phyloP scores from a whole-genome alignment of 2,888 invertebrate genomes.

The Lottia gigantea region DNA sequence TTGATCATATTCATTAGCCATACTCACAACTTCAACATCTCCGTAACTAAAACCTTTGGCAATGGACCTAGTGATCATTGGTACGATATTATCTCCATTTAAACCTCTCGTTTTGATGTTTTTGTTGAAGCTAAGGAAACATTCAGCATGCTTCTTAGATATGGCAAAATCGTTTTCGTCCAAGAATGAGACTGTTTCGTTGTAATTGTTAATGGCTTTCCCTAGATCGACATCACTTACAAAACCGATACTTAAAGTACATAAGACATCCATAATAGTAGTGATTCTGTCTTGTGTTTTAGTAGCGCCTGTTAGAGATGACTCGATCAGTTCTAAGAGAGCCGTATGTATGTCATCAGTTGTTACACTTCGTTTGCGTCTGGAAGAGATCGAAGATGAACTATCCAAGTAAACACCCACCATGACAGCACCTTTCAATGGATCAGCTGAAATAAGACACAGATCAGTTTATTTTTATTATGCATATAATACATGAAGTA shows the following conservation, averaged over 20 bases:
- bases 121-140: background rate
- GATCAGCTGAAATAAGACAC: slow-evolving; percentile 5
- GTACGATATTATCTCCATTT: too few relatives aligned
- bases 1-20: background rate
- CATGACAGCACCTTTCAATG: background rate
- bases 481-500: background rate
- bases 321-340: slow-evolving; percentile 2
- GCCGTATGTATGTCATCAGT: slow-evolving; percentile 2
- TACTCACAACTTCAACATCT: too few relatives aligned
- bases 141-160: background rate
- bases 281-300: background rate
- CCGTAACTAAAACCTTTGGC: too few relatives aligned
- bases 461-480: too few relatives aligned
- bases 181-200: background rate
- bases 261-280: slow-evolving; percentile 10
- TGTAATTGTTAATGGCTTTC: background rate
- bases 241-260: background rate
- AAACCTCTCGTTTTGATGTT: background rate
- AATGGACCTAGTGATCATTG: too few relatives aligned
- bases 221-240: slow-evolving; percentile 14
- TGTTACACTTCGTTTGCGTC: slow-evolving; percentile 3
- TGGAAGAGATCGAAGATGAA: background rate
- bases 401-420: slow-evolving; percentile 1
- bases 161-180: background rate
- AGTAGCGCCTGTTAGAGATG: background rate